Evolutionary conservation across 1,140 invertebrate genomes (phyloP).

Genomic region (Neodiprion fabricii): DNA sequence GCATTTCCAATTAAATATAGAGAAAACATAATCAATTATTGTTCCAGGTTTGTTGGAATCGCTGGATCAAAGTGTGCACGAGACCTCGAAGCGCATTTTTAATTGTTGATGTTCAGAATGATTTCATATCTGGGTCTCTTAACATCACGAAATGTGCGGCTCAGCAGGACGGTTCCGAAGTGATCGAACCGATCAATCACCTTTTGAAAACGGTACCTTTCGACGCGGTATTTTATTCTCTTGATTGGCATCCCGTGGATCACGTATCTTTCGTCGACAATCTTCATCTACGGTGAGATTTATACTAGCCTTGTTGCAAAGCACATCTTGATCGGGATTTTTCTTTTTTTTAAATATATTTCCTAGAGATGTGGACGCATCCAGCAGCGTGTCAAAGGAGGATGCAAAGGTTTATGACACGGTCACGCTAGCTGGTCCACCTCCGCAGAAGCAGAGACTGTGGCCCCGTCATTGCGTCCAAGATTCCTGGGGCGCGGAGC

Average conservation of each 20-base stretch:
- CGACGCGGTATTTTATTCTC: slow-evolving; percentile 92
- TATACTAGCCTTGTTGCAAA: slow-evolving; percentile 36
- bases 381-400: slow-evolving; percentile 61
- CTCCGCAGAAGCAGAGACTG: slow-evolving; percentile 81
- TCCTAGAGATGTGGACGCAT: slow-evolving; percentile 50
- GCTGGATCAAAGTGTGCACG: slow-evolving; percentile 76
- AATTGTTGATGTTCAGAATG: slow-evolving; percentile 97
- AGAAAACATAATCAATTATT: neutral
- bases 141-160: slow-evolving; percentile 93
- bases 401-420: slow-evolving; percentile 87
- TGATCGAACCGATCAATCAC: slow-evolving; percentile 90
- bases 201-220: slow-evolving; percentile 86
- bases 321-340: neutral
- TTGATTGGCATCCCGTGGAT: slow-evolving; percentile 97
- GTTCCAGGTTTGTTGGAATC: slow-evolving; percentile 74
- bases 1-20: slow-evolving; percentile 19
- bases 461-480: slow-evolving; percentile 97
- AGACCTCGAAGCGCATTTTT: slow-evolving; percentile 88
- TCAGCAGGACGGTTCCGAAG: slow-evolving; percentile 87
- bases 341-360: slow-evolving; percentile 13
- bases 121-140: slow-evolving; percentile 94
- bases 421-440: slow-evolving; percentile 88
- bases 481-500: slow-evolving; percentile 90
- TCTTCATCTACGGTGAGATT: slow-evolving; percentile 63
- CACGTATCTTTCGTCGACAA: slow-evolving; percentile 98